Percentiles rank a stretch among this genome's conserved stretches.
Conservation (phyloP, 2,797 vertebrate genomes). For the Ctenosaura bakeri region DNA sequence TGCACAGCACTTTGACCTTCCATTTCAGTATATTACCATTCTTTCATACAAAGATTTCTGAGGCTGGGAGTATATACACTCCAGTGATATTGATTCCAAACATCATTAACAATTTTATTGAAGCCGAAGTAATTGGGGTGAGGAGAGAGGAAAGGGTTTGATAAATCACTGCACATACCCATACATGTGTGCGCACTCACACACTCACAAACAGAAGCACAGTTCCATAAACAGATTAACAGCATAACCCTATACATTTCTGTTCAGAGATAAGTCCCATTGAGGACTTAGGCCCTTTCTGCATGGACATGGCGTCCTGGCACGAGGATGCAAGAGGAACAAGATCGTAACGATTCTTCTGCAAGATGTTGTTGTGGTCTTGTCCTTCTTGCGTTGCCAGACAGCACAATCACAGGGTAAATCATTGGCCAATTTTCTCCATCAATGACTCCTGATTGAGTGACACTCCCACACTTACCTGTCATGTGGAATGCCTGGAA, state of each 20-base stretch:
- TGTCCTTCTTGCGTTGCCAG: no score
- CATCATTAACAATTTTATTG: constrained; percentile 29
- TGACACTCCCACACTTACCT: no score
- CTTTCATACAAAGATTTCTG: neutral
- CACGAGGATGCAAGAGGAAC: no score
- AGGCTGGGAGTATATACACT: constrained; percentile 33
- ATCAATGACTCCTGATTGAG: no score
- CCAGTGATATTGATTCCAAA: constrained; percentile 33
- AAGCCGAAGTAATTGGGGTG: constrained; percentile 36
- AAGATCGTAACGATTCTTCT: no score
- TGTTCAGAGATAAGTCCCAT: neutral
- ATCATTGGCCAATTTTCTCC: no score
- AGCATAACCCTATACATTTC: neutral
- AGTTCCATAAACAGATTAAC: constrained; percentile 66
- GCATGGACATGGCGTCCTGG: no score
- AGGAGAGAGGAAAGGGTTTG: constrained; percentile 27
- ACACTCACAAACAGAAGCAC: constrained; percentile 24
- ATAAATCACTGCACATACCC: neutral
- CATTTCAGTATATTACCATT: accelerated
- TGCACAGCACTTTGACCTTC: constrained; percentile 31
- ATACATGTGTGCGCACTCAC: no score
- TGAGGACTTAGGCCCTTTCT: neutral
- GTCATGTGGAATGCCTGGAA: no score
- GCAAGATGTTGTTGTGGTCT: no score
- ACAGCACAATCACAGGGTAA: no score